phyloP scores from a whole-genome alignment of 2,888 invertebrate species.

The Stratiomys singularior region DNA sequence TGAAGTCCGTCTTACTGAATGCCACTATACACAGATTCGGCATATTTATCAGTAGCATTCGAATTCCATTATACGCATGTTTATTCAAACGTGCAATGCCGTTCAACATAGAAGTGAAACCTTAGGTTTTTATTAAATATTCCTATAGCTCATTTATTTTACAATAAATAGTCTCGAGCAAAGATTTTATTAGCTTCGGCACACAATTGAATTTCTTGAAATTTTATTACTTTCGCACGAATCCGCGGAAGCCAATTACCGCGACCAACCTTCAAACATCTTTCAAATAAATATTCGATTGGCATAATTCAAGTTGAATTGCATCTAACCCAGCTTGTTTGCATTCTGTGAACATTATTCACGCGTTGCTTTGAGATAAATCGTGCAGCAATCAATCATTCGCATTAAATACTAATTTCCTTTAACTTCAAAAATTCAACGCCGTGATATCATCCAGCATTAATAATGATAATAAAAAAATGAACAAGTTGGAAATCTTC shows the following conservation, averaged over 20 bases:
- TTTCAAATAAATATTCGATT: not conserved
- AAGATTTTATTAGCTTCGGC: too few species aligned
- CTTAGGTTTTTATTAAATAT: too few species aligned
- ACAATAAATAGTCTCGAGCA: too few species aligned
- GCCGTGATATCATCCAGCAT: not conserved
- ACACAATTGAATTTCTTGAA: too few species aligned
- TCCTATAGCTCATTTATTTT: too few species aligned
- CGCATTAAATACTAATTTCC: not conserved
- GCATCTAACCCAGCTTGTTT: not conserved
- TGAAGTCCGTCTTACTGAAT: too few species aligned
- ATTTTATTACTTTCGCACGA: not conserved
- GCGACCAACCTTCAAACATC: not conserved
- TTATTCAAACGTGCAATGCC: too few species aligned
- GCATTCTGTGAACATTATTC: not conserved
- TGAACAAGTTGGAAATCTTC: not conserved
- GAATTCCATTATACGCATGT: too few species aligned
- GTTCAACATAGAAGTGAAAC: too few species aligned
- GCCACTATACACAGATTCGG: too few species aligned
- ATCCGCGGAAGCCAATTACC: not conserved
- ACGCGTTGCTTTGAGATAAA: not conserved
- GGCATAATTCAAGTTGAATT: not conserved
- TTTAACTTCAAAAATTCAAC: not conserved
- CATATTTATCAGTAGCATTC: too few species aligned
- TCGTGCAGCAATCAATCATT: slow-evolving; percentile 6
- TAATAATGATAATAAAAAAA: not conserved